Base-by-base conservation (phyloP, 2,113 vertebrate species). In the Sinocyclocheilus grahami region DNA sequence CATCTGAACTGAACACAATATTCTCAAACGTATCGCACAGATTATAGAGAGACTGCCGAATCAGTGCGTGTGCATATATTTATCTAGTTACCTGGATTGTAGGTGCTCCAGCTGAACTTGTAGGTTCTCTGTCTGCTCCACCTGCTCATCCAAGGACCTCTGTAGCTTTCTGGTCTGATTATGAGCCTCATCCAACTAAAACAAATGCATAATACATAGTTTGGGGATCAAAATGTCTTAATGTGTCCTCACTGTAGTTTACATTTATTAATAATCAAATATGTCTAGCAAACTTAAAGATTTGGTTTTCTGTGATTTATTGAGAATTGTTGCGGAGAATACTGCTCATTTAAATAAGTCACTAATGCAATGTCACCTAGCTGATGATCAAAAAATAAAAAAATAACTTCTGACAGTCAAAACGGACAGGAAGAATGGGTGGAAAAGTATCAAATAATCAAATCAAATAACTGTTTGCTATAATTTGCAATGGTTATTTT, bases 61-160 rank as follows among this genome's bases (percentile, higher is more conserved):
- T 80, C 53, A 74, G 33, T 81, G 77, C 3, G 48, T 78, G 46
- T 76, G 81, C 80, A 86, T 71, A 22, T 79, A 33, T 62, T 81
- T 81, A 46, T 79, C 37, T 71, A 71, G 83, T 88, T 91, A 97
- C 97, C 97, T 96, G 88, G 97, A 97, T 90, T 97, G 96, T 72
- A 97, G 90, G 60, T 98, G 97, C 85, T 97, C 97, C 89, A 98
- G 90, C 82, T 98, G 97, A 13, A 97, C 97, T 83, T 97, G 97
- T 72, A 97, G 95, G 88, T 96, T 97, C 92, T 98, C 97, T 0
- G 95, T 95, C 85, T 96, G 96, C 81, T 98, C 97, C 0, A 96
- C 96, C 93, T 97, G 97, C 89, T 98, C 97, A 42, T 98, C 97
- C 90, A 98, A 93, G 4, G 97, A 97, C 87, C 97, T 91, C 93